Evolutionary conservation across 2,797 vertebrate species (phyloP), one percentile per base, ranked within the genome.

Genomic region (Sebastolobus altivelis): DNA sequence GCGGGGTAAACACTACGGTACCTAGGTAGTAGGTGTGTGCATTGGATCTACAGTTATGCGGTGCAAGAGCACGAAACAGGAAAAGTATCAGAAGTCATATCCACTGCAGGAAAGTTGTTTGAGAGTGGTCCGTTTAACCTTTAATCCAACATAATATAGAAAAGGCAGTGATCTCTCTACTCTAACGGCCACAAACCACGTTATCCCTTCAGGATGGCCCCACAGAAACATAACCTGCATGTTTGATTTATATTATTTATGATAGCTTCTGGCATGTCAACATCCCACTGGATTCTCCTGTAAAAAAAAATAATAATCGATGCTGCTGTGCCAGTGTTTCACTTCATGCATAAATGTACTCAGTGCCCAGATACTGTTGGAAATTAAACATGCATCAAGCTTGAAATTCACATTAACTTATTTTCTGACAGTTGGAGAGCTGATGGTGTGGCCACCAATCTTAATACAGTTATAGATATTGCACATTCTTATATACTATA

Each of bases 1-100:
- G 79, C 86, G 77, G 63, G 69, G 85, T 91, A 91, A 94, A 93
- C 87, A 92, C 72, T 65, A 67, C 73, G 67, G 61, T 8, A 76
- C 74, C 81, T 55, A 38, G 85, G 40, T 43, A 46, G 62, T 78
- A 84, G 81, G 71, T 82, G 83, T 88, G 89, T 75, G 73, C 61
- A 83, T 27, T 60, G 60, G 61, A 71, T 68, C 22, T 83, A 76
- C 63, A 77, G 65, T 43, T 68, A 62, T 43, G 38, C 46, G 27
- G n/a, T 11, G 74, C 2, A 56, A 33, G 22, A 63, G 65, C 25
- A 65, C 5, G 4, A 60, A 75, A 38, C 18, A 37, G 25, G 35
- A 14, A 61, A 62, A 6, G 3, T 16, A 31, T 22, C 29, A 72
- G 13, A 65, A 49, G 20, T 31, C 6, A 29, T 18, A 29, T 18